phyloP scores from a whole-genome alignment of 2,113 vertebrate genomes.

The Microcebus murinus region DNA sequence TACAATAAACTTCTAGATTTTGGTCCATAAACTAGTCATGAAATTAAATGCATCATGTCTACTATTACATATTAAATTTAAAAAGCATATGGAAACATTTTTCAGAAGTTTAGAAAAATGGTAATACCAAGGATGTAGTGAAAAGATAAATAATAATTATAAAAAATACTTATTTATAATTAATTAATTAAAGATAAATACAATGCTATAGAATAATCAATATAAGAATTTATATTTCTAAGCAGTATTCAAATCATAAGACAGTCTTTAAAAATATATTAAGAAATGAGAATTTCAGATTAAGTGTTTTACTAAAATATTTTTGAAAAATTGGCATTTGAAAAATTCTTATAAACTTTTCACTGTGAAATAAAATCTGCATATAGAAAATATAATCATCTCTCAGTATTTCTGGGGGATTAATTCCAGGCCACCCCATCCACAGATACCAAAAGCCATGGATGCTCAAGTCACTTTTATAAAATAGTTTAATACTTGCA shows the following conservation, averaged over 20 bases:
- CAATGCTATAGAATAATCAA: background rate
- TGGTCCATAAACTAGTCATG: constrained; percentile 60
- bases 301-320: constrained; percentile 65
- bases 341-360: background rate
- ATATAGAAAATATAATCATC: background rate
- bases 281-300: constrained; percentile 51
- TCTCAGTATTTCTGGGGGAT: background rate
- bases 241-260: constrained; percentile 20
- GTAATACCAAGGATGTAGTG: background rate
- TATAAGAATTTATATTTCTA: background rate
- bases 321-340: constrained; percentile 8
- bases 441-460: background rate
- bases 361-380: background rate
- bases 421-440: background rate
- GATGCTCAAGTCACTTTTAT: background rate
- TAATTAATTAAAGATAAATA: too few relatives aligned
- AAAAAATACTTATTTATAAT: too few relatives aligned
- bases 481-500: background rate
- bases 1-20: constrained; percentile 48
- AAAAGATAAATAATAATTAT: background rate
- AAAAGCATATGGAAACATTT: background rate
- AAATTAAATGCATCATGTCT: constrained; percentile 31
- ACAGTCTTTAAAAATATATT: background rate
- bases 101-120: background rate
- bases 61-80: constrained; percentile 20